Evolutionary conservation across 2,113 vertebrate species (phyloP), one percentile per base, ranked within the genome.

Genomic region (Aphyosemion australe): DNA sequence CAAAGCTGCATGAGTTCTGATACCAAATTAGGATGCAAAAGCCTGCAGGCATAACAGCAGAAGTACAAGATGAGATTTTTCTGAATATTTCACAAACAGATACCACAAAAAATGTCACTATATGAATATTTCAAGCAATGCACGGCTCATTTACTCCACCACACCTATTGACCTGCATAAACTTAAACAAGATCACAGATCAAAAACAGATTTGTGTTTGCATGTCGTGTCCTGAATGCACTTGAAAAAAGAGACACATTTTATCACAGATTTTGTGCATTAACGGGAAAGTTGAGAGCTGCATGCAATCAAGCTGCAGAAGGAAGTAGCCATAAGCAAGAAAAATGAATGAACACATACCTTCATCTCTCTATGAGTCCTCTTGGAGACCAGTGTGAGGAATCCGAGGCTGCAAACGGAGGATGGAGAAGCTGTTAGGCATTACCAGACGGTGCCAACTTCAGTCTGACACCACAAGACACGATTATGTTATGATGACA

Each of bases 291-390:
- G 34, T 37, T 37, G 34, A 37, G 34, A 72, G 13, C 32, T 72
- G 31, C 39, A 68, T 50, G 49, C 34, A 56, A 67, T 1, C 26
- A n/a, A 55, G 54, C 31, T 53, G 39, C 54, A 53, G 45, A 55
- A 65, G 3, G 21, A 15, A 52, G 12, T 3, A 37, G 32, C 60
- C 11, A 54, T 21, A 63, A 45, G n/a, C 37, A 56, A 19, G 42
- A 18, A 41, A 56, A 48, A 65, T 37, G 49, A 51, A 63, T 15
- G 47, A 66, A 76, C 49, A 51, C 83, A 8, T 89, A 94, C 93
- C 93, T 94, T 94, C 93, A 94, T 94, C 86, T 91, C 86, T 84
- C 83, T 79, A 76, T 70, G 72, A 86, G 85, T 88, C 88, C 83
- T 87, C 87, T 67, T 49, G 74, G 83, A 66, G 82, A 87, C 82